Evolutionary conservation across 2,797 vertebrate genomes (phyloP).

Genomic region (Arnoldichthys spilopterus): DNA sequence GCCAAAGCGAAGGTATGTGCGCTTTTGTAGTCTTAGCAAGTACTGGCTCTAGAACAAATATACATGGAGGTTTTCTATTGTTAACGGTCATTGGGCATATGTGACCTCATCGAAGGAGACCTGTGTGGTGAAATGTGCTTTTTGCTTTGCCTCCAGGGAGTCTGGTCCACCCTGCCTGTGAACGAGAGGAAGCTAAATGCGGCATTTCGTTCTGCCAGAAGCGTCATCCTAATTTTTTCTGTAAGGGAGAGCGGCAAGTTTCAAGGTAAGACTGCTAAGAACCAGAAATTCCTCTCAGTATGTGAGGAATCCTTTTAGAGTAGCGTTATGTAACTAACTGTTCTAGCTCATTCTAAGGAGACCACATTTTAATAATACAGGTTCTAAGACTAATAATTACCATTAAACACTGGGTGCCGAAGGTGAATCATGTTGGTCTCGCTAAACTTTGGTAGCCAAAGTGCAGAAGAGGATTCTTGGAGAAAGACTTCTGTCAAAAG

Average conservation of each 20-base stretch:
- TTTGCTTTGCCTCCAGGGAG: conserved; percentile 78
- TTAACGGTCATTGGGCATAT: not conserved
- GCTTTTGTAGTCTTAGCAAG: not conserved
- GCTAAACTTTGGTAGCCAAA: no score
- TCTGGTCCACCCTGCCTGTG: conserved; percentile 97
- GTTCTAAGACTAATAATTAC: no score
- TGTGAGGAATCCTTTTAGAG: not conserved
- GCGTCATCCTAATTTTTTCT: conserved; percentile 96
- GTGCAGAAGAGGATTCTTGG: no score
- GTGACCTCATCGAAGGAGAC: not conserved
- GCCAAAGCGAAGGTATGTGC: conserved; percentile 95
- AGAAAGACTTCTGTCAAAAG: no score
- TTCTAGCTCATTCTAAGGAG: not conserved
- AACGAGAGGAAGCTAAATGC: conserved; percentile 98
- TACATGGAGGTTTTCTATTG: not conserved
- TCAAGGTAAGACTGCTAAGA: conserved; percentile 82
- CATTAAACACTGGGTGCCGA: no score
- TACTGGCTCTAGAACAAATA: not conserved
- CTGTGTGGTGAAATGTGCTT: not conserved
- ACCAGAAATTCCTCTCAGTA: not conserved
- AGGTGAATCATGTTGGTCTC: no score
- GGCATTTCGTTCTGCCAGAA: conserved; percentile 91
- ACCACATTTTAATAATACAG: no score
- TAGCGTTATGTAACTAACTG: not conserved
- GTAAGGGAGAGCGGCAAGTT: conserved; percentile 98